Evolutionary conservation across 2,888 invertebrate genomes (phyloP).

Genomic region (Ischnus inquisitorius): DNA sequence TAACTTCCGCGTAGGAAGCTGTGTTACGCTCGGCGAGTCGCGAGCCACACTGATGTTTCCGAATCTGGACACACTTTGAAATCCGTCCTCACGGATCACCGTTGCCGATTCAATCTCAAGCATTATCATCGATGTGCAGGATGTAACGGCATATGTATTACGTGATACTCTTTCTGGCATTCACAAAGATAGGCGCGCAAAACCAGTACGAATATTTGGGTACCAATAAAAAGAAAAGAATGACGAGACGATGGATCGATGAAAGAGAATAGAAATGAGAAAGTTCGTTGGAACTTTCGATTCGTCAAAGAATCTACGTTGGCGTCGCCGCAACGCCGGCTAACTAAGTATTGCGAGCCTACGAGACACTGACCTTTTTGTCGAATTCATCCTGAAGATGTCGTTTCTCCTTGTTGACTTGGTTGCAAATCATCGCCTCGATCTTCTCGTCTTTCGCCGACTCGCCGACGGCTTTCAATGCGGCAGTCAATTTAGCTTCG

Average conservation of each 20-base stretch:
- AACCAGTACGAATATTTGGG: constrained; percentile 19
- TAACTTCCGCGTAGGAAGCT: constrained; percentile 46
- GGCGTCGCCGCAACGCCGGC: background rate
- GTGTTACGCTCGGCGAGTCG: constrained; percentile 57
- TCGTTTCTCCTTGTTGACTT: constrained; percentile 90
- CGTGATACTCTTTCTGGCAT: constrained; percentile 15
- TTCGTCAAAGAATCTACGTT: background rate
- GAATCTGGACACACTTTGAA: constrained; percentile 46
- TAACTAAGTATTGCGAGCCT: background rate
- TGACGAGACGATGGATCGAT: background rate
- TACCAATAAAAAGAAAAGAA: background rate
- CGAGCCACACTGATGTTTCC: constrained; percentile 43
- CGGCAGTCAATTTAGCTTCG: constrained; percentile 88
- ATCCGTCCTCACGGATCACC: constrained; percentile 57
- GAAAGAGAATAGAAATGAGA: background rate
- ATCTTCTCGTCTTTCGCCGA: constrained; percentile 88
- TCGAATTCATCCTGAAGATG: constrained; percentile 90
- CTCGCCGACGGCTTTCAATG: constrained; percentile 89
- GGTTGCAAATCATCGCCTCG: constrained; percentile 86
- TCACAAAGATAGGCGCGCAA: background rate
- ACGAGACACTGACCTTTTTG: constrained; percentile 87
- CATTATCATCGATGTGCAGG: constrained; percentile 12
- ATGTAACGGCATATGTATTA: background rate
- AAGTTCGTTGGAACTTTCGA: background rate
- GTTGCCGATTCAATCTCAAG: constrained; percentile 19